Percentiles rank a stretch among this genome's conserved stretches.
phyloP scores from a whole-genome alignment of 1,140 invertebrate species.

The Orussus abietinus region DNA sequence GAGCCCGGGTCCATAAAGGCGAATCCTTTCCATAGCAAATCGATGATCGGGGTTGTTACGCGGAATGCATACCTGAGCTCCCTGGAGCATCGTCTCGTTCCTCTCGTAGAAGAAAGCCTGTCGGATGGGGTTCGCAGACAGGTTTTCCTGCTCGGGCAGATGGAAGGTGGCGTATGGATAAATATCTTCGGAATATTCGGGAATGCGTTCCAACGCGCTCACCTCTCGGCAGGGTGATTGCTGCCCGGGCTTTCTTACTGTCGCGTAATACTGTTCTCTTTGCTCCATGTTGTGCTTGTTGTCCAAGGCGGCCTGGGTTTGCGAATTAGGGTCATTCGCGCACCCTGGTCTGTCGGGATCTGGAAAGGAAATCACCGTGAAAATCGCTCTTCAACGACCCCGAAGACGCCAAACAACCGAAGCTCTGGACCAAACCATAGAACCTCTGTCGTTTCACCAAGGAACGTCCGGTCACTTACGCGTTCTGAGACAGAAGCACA shows the following conservation, averaged over 20 bases:
- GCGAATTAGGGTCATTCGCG: slow-evolving; percentile 44
- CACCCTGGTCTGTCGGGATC: slow-evolving; percentile 33
- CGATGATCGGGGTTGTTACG: too few relatives aligned
- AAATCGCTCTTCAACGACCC: too few relatives aligned
- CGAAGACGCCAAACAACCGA: too few relatives aligned
- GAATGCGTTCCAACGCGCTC: slow-evolving; percentile 55
- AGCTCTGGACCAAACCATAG: too few relatives aligned
- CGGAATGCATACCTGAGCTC: slow-evolving; percentile 35
- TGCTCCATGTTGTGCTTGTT: slow-evolving; percentile 56
- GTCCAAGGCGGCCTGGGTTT: slow-evolving; percentile 47
- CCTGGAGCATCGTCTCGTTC: slow-evolving; percentile 47
- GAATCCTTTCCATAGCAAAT: too few relatives aligned
- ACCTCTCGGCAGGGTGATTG: slow-evolving; percentile 54
- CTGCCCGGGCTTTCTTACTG: slow-evolving; percentile 55
- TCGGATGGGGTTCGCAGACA: slow-evolving; percentile 42
- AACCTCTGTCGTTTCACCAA: too few relatives aligned
- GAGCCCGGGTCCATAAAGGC: too few relatives aligned
- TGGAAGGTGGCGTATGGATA: slow-evolving; percentile 64
- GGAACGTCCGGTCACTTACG: slow-evolving; percentile 53
- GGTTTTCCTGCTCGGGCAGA: slow-evolving; percentile 58
- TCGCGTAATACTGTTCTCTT: slow-evolving; percentile 58
- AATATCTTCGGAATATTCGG: slow-evolving; percentile 62
- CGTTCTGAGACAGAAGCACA: slow-evolving; percentile 55
- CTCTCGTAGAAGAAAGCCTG: slow-evolving; percentile 49
- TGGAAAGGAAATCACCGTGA: slow-evolving; percentile 20